Conservation (phyloP, 2,113 vertebrate genomes). For the Uropsilus gracilis region DNA sequence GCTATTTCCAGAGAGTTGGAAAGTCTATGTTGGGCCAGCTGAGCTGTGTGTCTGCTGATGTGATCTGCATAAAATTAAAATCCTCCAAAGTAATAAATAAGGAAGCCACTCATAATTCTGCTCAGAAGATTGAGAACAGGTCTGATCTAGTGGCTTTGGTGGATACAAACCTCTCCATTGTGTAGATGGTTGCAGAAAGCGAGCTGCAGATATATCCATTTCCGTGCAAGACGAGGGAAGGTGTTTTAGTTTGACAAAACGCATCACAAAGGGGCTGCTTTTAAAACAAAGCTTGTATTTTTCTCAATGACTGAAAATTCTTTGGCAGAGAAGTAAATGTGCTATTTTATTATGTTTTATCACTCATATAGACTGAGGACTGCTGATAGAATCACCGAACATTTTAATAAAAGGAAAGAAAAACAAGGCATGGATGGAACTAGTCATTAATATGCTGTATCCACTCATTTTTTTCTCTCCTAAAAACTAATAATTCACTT, state of each 20-base stretch:
- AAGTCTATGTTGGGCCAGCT: not conserved
- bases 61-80: slow-evolving; percentile 22
- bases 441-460: slow-evolving; percentile 52
- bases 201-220: not conserved
- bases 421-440: slow-evolving; percentile 23
- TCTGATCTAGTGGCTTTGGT: not conserved
- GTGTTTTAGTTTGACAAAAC: slow-evolving; percentile 41
- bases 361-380: slow-evolving; percentile 21
- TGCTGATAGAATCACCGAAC: not conserved
- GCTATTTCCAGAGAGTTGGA: not conserved
- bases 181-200: slow-evolving; percentile 10
- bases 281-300: slow-evolving; percentile 3
- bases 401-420: slow-evolving; percentile 67
- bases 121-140: not conserved
- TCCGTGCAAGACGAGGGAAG: not conserved
- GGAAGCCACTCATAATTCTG: not conserved
- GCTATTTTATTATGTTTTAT: slow-evolving; percentile 58
- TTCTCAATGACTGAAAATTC: slow-evolving; percentile 7
- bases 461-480: slow-evolving; percentile 24
- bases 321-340: not conserved
- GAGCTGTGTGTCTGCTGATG: not conserved
- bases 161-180: not conserved
- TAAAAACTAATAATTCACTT: slow-evolving; percentile 69
- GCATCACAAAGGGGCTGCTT: not conserved
- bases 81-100: not conserved